Conservation (phyloP, 2,797 vertebrate species). For the Sebastes hubbsi region DNA sequence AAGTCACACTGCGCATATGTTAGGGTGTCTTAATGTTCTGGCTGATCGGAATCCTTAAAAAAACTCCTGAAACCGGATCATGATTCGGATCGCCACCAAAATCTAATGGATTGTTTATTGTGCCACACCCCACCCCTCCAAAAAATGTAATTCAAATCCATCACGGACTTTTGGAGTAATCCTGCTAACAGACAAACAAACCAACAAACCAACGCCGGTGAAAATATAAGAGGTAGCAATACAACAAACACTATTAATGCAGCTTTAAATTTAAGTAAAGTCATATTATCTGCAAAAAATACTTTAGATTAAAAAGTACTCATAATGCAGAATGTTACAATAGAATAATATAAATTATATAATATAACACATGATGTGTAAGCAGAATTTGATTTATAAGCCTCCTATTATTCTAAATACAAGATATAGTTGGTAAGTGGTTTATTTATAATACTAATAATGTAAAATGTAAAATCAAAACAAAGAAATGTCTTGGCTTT, state of each 20-base stretch:
- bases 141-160: too few species aligned
- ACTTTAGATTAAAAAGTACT: not conserved
- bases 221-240: not conserved
- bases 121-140: too few species aligned
- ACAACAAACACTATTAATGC: not conserved
- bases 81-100: too few species aligned
- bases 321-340: not conserved
- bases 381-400: not conserved
- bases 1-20: too few species aligned
- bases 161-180: too few species aligned
- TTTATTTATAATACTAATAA: not conserved
- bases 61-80: too few species aligned
- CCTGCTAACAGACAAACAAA: too few species aligned
- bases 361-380: not conserved
- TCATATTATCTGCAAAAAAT: not conserved
- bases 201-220: too few species aligned
- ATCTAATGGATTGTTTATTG: too few species aligned
- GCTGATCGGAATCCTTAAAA: too few species aligned
- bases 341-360: not conserved
- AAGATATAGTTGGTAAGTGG: not conserved
- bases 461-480: not conserved
- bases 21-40: too few species aligned
- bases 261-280: not conserved
- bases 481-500: not conserved
- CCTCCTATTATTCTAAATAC: not conserved